Evolutionary conservation across 2,113 vertebrate genomes (phyloP).

Genomic region (Leptosomus discolor): DNA sequence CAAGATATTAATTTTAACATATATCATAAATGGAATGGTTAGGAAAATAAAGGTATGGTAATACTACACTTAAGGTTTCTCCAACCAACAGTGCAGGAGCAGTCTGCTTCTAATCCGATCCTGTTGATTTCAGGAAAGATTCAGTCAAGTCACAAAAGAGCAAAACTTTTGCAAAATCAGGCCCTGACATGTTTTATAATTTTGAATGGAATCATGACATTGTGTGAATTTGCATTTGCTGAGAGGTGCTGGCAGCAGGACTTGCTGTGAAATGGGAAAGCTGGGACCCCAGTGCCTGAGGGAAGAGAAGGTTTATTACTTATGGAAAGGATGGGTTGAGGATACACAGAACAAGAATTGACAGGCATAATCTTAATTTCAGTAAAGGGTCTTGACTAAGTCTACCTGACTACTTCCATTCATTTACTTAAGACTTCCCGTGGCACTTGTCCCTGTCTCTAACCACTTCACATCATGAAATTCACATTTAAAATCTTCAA

Average conservation of each 20-base stretch:
- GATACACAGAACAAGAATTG: background rate
- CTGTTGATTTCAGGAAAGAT: background rate
- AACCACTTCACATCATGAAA: background rate
- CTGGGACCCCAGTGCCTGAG: background rate
- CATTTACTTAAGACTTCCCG: background rate
- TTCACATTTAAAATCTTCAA: constrained; percentile 25
- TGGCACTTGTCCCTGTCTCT: background rate
- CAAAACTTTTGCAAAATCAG: background rate
- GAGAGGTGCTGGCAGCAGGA: background rate
- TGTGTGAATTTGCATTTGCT: background rate
- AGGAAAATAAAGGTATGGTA: background rate
- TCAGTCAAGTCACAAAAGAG: background rate
- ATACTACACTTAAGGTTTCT: background rate
- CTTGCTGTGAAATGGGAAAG: background rate
- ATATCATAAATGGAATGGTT: background rate
- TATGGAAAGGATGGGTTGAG: background rate
- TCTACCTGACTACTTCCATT: background rate
- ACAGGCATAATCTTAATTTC: background rate
- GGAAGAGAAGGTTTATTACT: background rate
- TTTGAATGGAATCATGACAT: background rate
- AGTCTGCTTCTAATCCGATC: background rate
- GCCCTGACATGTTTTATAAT: background rate
- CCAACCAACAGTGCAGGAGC: background rate
- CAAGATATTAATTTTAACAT: background rate
- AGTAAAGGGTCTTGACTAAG: background rate